phyloP scores from a whole-genome alignment of 2,797 vertebrate species.

The Onychomys torridus region DNA sequence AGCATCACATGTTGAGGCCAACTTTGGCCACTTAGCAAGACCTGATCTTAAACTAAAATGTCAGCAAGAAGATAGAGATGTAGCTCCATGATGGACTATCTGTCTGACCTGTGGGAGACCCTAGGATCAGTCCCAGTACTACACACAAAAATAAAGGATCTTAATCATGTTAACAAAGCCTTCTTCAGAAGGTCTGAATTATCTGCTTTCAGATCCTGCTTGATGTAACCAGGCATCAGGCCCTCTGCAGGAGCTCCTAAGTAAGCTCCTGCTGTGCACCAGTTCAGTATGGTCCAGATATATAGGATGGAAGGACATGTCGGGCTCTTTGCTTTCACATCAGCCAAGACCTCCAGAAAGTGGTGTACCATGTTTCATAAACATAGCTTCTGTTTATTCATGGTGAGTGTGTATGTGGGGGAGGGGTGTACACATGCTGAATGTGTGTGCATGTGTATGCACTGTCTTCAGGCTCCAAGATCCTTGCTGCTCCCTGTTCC shows the following conservation, averaged over 20 bases:
- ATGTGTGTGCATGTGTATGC: too few relatives aligned
- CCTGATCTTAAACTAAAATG: background rate
- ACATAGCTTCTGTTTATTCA: background rate
- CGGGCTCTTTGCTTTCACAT: too few relatives aligned
- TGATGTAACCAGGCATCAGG: too few relatives aligned
- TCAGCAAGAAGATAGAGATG: background rate
- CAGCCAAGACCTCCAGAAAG: background rate
- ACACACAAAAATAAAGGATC: background rate
- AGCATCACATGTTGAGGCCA: background rate
- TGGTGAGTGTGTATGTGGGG: background rate
- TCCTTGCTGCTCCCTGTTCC: background rate
- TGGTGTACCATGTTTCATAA: background rate
- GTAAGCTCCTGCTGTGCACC: accelerated
- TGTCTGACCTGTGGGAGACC: background rate
- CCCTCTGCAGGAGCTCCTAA: background rate
- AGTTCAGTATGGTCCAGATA: background rate
- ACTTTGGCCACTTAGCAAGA: background rate
- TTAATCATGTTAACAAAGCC: background rate
- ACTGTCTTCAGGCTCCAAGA: too few relatives aligned
- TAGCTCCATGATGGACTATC: background rate
- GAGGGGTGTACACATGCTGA: background rate
- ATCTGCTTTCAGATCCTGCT: background rate
- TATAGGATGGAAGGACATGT: too few relatives aligned
- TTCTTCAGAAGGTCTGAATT: background rate
- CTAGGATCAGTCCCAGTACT: background rate